phyloP scores from a whole-genome alignment of 2,797 vertebrate species.

The Simalia tracyae region DNA sequence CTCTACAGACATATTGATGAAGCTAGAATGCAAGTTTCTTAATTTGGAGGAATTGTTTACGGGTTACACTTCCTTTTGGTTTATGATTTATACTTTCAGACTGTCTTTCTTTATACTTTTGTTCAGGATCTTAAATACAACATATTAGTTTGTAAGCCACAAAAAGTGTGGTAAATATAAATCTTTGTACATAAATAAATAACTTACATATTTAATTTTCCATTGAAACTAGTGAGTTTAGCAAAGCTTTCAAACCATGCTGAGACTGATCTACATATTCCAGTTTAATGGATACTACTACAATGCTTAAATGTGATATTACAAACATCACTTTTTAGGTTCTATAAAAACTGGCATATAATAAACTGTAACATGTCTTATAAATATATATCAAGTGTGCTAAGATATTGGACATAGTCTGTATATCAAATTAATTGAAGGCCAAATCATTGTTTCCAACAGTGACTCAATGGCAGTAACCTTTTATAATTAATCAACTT shows the following conservation, averaged over 20 bases:
- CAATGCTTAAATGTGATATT: neutral
- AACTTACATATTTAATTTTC: neutral
- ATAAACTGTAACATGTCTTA: constrained; percentile 40
- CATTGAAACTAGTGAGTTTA: neutral
- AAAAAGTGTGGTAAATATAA: neutral
- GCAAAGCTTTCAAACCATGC: neutral
- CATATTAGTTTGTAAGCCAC: neutral
- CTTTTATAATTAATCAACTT: constrained; percentile 79
- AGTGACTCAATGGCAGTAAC: constrained; percentile 72
- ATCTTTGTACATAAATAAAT: neutral
- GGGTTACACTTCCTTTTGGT: neutral
- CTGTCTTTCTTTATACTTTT: neutral
- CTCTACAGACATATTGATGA: neutral
- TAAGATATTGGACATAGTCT: constrained; percentile 24
- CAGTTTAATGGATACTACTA: neutral
- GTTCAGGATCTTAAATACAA: neutral
- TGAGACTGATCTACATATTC: no score
- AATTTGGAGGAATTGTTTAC: neutral
- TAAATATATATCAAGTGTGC: constrained; percentile 16
- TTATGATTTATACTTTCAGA: neutral
- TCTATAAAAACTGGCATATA: neutral
- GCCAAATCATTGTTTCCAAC: constrained; percentile 50
- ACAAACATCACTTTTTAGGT: neutral
- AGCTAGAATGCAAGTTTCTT: neutral
- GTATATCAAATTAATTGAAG: constrained; percentile 53